phyloP scores from a whole-genome alignment of 2,797 vertebrate genomes.

The Coracias cyanogaster region DNA sequence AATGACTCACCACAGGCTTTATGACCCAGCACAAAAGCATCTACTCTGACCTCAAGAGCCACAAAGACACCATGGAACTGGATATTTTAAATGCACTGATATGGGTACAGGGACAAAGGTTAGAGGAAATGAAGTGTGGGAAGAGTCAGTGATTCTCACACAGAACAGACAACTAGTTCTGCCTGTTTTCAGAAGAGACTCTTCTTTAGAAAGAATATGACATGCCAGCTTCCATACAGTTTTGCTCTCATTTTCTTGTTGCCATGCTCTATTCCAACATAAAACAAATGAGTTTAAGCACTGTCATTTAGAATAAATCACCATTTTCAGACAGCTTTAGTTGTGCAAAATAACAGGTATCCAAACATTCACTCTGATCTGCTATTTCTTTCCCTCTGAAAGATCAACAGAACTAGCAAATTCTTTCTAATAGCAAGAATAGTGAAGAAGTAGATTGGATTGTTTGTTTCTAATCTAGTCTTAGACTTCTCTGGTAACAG shows the following conservation, averaged over 20 bases:
- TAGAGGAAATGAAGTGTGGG: conserved; percentile 67
- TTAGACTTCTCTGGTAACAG: background rate
- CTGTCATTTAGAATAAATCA: background rate
- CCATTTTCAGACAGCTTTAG: background rate
- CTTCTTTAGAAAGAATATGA: background rate
- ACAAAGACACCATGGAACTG: conserved; percentile 50
- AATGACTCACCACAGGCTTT: conserved; percentile 52
- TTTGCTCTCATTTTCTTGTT: background rate
- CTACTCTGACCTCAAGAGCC: conserved; percentile 50
- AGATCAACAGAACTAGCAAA: background rate
- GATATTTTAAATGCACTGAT: conserved; percentile 52
- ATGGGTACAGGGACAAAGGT: conserved; percentile 59
- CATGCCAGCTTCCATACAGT: background rate
- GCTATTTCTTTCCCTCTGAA: background rate
- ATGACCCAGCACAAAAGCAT: conserved; percentile 65
- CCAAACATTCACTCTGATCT: background rate
- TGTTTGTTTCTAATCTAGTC: background rate
- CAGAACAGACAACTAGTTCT: conserved; percentile 11
- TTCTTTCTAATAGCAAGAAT: background rate
- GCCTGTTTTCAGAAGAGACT: background rate
- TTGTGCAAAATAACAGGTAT: background rate
- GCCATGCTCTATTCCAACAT: background rate
- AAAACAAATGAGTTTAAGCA: background rate
- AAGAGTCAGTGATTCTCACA: conserved; percentile 60
- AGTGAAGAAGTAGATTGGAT: background rate